These are phyloP conservation scores for Parotia lawesii DNA, from an alignment of 2,113 vertebrate genomes.

Conservation along the genomic window DNA sequence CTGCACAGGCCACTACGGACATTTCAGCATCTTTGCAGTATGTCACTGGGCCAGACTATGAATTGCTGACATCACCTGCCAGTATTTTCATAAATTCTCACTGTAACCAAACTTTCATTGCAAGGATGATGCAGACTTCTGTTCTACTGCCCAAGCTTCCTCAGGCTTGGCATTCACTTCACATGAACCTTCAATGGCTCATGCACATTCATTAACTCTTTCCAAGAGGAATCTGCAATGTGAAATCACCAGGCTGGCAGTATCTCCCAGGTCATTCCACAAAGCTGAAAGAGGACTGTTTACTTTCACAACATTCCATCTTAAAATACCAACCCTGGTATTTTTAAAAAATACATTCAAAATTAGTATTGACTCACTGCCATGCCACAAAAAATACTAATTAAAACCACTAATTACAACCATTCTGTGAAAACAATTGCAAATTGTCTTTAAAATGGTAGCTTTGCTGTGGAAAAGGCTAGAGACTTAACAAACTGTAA, in stretches of 20 bases:
- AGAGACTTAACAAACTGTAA: neutral
- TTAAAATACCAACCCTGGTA: neutral
- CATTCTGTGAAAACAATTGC: neutral
- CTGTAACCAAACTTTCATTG: neutral
- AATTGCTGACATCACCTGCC: neutral
- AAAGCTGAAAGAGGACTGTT: neutral
- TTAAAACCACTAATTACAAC: neutral
- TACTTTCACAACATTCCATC: conserved; percentile 23
- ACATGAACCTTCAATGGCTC: neutral
- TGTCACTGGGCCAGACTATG: neutral
- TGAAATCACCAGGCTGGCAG: neutral
- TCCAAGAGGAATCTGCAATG: neutral
- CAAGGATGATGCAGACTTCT: neutral
- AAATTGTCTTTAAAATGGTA: neutral
- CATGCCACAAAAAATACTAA: neutral
- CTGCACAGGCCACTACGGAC: neutral
- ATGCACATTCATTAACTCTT: neutral
- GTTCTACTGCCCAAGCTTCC: neutral
- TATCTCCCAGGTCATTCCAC: neutral
- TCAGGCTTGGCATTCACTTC: neutral
- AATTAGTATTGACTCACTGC: neutral
- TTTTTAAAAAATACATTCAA: neutral
- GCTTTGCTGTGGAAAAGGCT: neutral
- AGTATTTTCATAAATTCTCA: neutral
- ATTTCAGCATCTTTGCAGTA: neutral